phyloP scores from a whole-genome alignment of 2,113 vertebrate species.

The Prinia subflava region DNA sequence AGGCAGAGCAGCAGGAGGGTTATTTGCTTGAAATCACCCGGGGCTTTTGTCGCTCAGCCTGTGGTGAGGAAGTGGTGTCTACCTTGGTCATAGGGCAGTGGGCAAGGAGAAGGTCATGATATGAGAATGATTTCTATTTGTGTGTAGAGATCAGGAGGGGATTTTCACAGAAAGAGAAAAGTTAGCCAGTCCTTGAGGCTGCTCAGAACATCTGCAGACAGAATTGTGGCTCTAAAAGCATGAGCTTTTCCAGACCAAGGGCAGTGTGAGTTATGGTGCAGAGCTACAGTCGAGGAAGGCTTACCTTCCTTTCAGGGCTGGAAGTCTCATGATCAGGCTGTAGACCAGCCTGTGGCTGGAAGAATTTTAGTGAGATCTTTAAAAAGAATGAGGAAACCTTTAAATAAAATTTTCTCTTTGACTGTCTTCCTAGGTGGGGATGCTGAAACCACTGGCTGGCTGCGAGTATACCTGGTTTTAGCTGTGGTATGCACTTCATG shows the following conservation, averaged over 20 bases:
- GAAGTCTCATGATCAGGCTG: neutral
- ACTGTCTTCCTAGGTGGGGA: neutral
- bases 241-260: neutral
- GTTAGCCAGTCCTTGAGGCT: neutral
- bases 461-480: neutral
- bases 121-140: neutral
- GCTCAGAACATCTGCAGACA: neutral
- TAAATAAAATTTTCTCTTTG: neutral
- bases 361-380: neutral
- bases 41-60: neutral
- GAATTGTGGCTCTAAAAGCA: neutral
- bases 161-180: neutral
- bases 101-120: neutral
- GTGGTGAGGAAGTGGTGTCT: neutral
- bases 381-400: neutral
- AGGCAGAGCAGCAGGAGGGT: neutral
- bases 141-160: neutral
- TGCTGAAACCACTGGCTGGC: neutral
- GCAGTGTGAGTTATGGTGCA: accelerated
- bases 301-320: neutral
- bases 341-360: neutral
- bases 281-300: neutral
- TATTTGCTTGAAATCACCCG: neutral
- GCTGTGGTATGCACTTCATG: neutral
- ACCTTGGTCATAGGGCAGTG: neutral